phyloP scores from a whole-genome alignment of 2,888 invertebrate species.

The Papilio elwesi region DNA sequence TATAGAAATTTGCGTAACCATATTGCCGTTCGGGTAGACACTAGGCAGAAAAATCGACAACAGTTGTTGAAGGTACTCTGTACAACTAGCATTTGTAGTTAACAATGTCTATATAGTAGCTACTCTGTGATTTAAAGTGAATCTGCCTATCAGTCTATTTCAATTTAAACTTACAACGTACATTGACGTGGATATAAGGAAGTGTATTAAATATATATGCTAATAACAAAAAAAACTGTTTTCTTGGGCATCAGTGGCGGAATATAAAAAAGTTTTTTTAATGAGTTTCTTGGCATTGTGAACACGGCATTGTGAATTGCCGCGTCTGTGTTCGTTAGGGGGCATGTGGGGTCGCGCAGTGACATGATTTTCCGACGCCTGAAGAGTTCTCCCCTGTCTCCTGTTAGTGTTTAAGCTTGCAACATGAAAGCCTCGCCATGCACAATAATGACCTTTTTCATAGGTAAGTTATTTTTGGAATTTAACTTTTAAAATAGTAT shows the following conservation, averaged over 20 bases:
- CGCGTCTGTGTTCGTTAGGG: slow-evolving; percentile 45
- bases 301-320: slow-evolving; percentile 55
- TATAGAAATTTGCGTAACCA: slow-evolving; percentile 34
- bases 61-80: slow-evolving; percentile 33
- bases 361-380: slow-evolving; percentile 54
- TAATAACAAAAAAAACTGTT: slow-evolving; percentile 10
- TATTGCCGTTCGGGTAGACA: slow-evolving; percentile 28
- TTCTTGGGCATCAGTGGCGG: slow-evolving; percentile 6
- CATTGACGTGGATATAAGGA: slow-evolving; percentile 3
- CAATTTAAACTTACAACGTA: slow-evolving; percentile 1
- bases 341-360: slow-evolving; percentile 56
- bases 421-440: slow-evolving; percentile 37
- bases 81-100: slow-evolving; percentile 17
- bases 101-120: background rate
- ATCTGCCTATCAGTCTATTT: background rate
- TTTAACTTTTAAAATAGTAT: background rate
- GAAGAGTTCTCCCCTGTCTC: slow-evolving; percentile 24
- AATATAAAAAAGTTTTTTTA: slow-evolving; percentile 45
- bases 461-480: slow-evolving; percentile 39
- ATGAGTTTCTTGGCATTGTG: slow-evolving; percentile 63
- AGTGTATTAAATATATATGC: slow-evolving; percentile 15
- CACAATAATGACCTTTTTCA: slow-evolving; percentile 41
- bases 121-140: background rate
- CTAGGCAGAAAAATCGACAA: slow-evolving; percentile 24
- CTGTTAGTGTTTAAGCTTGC: slow-evolving; percentile 20